Evolutionary conservation across 1,140 invertebrate genomes (phyloP).

Genomic region (Drosophila ambigua): DNA sequence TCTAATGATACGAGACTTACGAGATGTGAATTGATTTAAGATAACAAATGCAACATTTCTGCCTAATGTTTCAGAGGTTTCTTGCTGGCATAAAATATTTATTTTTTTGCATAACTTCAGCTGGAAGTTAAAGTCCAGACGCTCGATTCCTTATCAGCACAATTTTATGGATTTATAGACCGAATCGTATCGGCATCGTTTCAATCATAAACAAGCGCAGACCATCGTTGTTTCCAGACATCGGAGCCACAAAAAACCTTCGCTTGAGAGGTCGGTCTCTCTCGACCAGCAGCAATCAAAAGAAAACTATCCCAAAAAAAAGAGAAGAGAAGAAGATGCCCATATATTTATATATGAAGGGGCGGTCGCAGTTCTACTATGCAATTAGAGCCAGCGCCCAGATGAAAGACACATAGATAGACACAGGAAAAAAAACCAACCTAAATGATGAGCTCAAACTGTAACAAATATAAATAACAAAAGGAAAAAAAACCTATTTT

Average conservation of each 20-base stretch:
- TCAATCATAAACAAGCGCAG: conserved; percentile 16
- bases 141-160: conserved; percentile 6
- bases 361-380: conserved; percentile 39
- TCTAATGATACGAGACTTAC: background rate
- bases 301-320: conserved; percentile 20
- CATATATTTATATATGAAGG: conserved; percentile 35
- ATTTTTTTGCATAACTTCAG: no score
- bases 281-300: conserved; percentile 42
- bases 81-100: no score
- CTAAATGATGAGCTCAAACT: conserved; percentile 59
- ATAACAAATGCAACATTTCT: background rate
- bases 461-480: conserved; percentile 69
- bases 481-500: conserved; percentile 50
- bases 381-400: conserved; percentile 69
- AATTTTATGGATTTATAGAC: conserved; percentile 23
- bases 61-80: background rate
- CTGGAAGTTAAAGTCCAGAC: background rate
- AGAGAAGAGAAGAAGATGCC: conserved; percentile 29
- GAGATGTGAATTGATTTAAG: background rate
- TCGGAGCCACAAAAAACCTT: conserved; percentile 7
- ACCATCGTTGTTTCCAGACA: conserved; percentile 21
- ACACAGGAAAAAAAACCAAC: conserved; percentile 6
- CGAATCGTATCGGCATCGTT: conserved; percentile 30
- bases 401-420: conserved; percentile 28
- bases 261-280: no score